These are phyloP conservation scores for Hafferia zeledoni DNA, from an alignment of 2,797 vertebrate species.

Conservation along the genomic window DNA sequence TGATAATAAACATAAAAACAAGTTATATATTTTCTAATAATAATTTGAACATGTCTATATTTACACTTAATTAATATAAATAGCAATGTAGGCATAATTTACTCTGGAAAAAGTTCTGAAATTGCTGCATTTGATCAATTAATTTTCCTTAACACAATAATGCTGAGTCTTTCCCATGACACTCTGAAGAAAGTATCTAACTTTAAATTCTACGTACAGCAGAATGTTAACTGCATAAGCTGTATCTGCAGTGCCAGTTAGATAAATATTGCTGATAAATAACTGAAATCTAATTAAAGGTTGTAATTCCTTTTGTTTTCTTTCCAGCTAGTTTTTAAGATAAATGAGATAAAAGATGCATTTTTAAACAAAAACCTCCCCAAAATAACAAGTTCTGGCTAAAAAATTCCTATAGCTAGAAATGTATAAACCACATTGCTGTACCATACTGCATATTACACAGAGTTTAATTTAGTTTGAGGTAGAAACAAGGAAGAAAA, in stretches of 20 bases:
- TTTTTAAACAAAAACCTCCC: neutral
- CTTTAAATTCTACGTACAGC: neutral
- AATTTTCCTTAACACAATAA: neutral
- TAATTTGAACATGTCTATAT: neutral
- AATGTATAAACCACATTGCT: constrained; percentile 47
- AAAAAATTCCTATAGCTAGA: constrained; percentile 16
- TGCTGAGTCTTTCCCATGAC: neutral
- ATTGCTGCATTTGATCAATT: neutral
- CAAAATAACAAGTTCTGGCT: neutral
- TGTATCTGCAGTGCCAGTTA: neutral
- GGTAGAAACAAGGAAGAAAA: constrained; percentile 25
- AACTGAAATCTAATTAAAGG: neutral
- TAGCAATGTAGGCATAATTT: neutral
- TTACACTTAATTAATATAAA: neutral
- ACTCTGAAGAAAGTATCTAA: neutral
- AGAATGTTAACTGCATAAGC: neutral
- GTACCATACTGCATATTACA: constrained; percentile 62
- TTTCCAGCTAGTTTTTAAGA: constrained; percentile 3
- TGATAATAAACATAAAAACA: neutral
- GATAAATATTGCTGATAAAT: neutral
- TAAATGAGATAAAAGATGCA: neutral
- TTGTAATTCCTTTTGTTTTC: neutral
- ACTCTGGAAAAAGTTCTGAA: neutral
- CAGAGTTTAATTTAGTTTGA: constrained; percentile 41
- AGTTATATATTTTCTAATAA: neutral